Percentiles rank a stretch among this genome's conserved stretches.
Conservation (phyloP, 2,888 invertebrate genomes). For the Rhingia rostrata region DNA sequence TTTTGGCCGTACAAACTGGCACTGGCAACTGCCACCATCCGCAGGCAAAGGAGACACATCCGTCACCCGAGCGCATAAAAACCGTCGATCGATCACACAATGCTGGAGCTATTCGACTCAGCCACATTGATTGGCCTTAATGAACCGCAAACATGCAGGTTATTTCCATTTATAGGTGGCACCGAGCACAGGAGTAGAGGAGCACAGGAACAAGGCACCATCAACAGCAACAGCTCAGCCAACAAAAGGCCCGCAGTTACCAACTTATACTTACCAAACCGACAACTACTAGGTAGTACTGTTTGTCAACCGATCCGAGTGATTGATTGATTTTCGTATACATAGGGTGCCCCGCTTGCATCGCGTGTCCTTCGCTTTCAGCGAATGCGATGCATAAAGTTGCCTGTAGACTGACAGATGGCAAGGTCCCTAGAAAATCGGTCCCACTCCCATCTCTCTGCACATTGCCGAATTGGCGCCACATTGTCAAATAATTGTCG, state of each 20-base stretch:
- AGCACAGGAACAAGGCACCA: constrained; percentile 19
- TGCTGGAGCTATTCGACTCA: constrained; percentile 57
- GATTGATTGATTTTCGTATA: constrained; percentile 73
- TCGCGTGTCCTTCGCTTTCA: constrained; percentile 14
- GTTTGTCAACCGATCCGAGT: constrained; percentile 72
- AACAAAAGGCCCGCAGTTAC: constrained; percentile 21
- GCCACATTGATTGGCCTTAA: constrained; percentile 74
- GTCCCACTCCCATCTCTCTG: background rate
- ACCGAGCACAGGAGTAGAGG: constrained; percentile 28
- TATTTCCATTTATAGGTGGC: constrained; percentile 74
- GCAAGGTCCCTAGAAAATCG: constrained; percentile 35
- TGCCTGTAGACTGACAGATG: constrained; percentile 58
- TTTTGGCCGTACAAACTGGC: constrained; percentile 55
- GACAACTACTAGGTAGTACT: constrained; percentile 44
- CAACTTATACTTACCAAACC: background rate
- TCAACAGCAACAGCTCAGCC: constrained; percentile 4
- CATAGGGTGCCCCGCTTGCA: constrained; percentile 53
- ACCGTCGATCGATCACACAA: constrained; percentile 73
- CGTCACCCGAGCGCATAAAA: constrained; percentile 72
- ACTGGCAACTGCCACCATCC: constrained; percentile 23
- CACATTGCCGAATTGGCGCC: constrained; percentile 50
- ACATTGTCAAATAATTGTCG: constrained; percentile 73
- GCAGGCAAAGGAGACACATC: constrained; percentile 64
- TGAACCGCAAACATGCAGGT: constrained; percentile 75
- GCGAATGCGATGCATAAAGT: constrained; percentile 32